Conservation (phyloP, 2,888 invertebrate genomes). For the Aradus depressus region DNA sequence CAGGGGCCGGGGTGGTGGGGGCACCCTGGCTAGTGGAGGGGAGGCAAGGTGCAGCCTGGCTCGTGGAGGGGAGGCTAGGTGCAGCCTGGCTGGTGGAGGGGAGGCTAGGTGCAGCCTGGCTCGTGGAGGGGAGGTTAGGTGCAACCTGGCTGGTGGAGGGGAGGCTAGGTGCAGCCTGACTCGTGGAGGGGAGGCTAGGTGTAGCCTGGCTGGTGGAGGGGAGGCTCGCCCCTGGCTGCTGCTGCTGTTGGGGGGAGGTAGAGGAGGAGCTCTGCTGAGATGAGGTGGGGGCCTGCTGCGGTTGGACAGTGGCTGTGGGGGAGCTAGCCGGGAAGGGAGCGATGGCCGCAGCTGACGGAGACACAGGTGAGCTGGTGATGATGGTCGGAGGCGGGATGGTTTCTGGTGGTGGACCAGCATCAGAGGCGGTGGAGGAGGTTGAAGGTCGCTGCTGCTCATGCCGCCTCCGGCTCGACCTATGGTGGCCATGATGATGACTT, state of each 20-base stretch:
- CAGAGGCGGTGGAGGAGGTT: constrained; percentile 60
- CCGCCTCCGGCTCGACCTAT: constrained; percentile 41
- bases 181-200: constrained; percentile 21
- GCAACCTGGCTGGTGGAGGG: constrained; percentile 34
- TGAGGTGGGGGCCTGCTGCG: constrained; percentile 72
- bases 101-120: constrained; percentile 13
- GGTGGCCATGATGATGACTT: constrained; percentile 41
- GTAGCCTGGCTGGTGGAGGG: constrained; percentile 21
- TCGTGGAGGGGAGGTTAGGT: constrained; percentile 11
- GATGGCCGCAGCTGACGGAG: constrained; percentile 33
- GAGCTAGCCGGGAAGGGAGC: constrained; percentile 25
- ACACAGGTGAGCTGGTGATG: constrained; percentile 39
- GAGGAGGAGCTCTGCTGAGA: constrained; percentile 49
- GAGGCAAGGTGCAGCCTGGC: constrained; percentile 35
- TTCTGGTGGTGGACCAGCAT: constrained; percentile 48
- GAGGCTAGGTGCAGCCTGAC: constrained; percentile 35
- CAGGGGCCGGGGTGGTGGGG: constrained; percentile 13
- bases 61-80: constrained; percentile 21
- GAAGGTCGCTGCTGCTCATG: constrained; percentile 57
- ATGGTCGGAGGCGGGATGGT: constrained; percentile 36
- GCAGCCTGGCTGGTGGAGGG: constrained; percentile 21
- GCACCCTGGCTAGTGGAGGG: constrained; percentile 34
- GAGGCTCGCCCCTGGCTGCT: neutral
- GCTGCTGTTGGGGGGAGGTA: constrained; percentile 33
- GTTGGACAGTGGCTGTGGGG: constrained; percentile 46